Evolutionary conservation across 2,113 vertebrate species (phyloP), one percentile per base, ranked within the genome.

Genomic region (Lynx canadensis): DNA sequence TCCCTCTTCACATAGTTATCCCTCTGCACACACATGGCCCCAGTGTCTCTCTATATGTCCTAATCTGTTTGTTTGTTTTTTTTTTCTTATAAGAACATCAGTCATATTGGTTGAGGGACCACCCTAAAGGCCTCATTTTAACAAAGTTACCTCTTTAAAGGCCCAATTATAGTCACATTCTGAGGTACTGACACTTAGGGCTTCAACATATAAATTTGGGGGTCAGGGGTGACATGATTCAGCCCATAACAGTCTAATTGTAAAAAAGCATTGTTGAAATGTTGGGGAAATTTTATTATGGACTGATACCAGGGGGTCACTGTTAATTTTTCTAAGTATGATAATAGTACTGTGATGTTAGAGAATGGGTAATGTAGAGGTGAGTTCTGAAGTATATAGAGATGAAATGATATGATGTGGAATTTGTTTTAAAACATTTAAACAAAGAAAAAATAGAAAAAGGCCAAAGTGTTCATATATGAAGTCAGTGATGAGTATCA

Each of bases 381-480:
- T 93, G 63, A 13, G 13, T 91, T 97, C 45, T 87, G 66, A 87
- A 91, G 29, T 60, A 45, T 3, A 45, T 15, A 41, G 50, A n/a
- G 29, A 74, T 97, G 31, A 63, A 79, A 94, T 83, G n/a, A n/a
- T 48, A 27, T n/a, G 55, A 79, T 29, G 3, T 71, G 18, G 48
- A 96, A 82, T 60, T 80, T 65, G 41, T 92, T 92, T 41, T 71
- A 95, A 94, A 92, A 79, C 74, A 68, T 52, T 65, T 89, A 80
- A 95, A 27, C 13, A 48, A 74, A 27, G 29, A 82, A 69, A 96
- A 57, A 38, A 29, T 57, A 41, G n/a, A 63, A 29, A 52, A 52
- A 41, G 74, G 25, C 14, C 38, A 50, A 85, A 83, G 79, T 63
- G 45, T 94, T 94, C 36, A 87, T 57, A 79, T 79, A 1, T 94